Percentiles rank a stretch among this genome's conserved stretches.
These are phyloP conservation scores for Condylura cristata DNA, from an alignment of 2,113 vertebrate species.

Conservation along the genomic window DNA sequence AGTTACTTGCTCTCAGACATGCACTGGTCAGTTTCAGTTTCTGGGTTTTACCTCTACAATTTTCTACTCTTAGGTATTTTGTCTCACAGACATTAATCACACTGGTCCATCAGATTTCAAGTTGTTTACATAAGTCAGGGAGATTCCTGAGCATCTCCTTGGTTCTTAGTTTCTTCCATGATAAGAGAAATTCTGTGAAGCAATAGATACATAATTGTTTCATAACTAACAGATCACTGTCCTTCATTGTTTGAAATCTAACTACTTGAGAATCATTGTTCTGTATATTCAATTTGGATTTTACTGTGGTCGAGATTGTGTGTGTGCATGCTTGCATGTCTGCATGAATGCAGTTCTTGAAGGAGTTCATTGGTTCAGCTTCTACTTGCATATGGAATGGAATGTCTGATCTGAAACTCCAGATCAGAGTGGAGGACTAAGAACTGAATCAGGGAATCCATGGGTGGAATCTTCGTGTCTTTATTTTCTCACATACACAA, in stretches of 20 bases:
- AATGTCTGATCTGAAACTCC: not conserved
- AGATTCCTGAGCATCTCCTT: not conserved
- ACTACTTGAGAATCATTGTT: not conserved
- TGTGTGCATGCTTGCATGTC: no score
- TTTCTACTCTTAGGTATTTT: not conserved
- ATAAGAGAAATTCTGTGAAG: not conserved
- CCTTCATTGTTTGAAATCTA: not conserved
- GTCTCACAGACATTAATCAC: not conserved
- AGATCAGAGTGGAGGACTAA: not conserved
- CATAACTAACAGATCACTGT: not conserved
- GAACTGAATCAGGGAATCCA: not conserved
- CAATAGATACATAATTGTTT: not conserved
- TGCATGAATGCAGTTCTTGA: not conserved
- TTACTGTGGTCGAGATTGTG: not conserved
- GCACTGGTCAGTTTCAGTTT: not conserved
- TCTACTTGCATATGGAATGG: not conserved
- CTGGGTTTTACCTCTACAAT: not conserved
- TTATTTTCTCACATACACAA: not conserved
- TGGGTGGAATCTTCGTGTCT: not conserved
- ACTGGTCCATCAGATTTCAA: not conserved
- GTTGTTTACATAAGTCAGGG: not conserved
- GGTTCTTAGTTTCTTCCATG: not conserved
- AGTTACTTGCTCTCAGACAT: not conserved
- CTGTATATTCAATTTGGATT: not conserved
- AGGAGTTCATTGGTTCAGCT: not conserved